Base-by-base conservation (phyloP, 2,888 invertebrate species). In the Mellilla xanthometata region DNA sequence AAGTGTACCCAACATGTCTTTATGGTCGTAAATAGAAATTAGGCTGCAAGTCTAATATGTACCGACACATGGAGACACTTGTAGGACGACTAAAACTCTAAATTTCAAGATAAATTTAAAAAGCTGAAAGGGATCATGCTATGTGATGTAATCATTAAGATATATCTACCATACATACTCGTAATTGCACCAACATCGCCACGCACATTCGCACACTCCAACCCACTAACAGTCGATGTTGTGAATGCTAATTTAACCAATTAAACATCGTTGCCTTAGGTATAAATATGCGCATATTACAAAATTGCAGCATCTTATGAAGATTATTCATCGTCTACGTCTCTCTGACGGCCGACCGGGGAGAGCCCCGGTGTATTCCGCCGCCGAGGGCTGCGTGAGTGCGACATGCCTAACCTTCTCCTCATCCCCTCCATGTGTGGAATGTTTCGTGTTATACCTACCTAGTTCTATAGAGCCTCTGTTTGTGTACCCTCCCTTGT, bases 261-360 rank as follows among this genome's bases (percentile, higher is more conserved):
- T 83, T 79, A 55, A 72, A 76, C 81, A 65, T 85, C 83, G 64
- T 86, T 86, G 84, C 85, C 81, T 79, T 87, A 87, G 86, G 87
- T 87, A 81, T 87, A 87, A 87, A 84, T 86, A 83, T 87, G 83
- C 75, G 83, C 86, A 85, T 87, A 75, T 87, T 87, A 86, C 85
- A 87, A 86, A 86, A 84, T 92, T 92, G 91, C 93, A 93, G 93
- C 92, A 90, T 92, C 93, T 85, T 92, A 91, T 91, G 93, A 93
- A 91, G 93, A 92, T 88, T 93, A 92, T 90, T 93, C 93, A 77
- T 93, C 93, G 83, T 93, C 93, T 82, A 93, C 93, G 68, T 93
- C 93, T 84, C 92, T 93, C 88, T 93, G 93, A 91, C 89, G 85
- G 70, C 90, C 76, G 69, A 65, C 78, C 70, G 79, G 81, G 86